Evolutionary conservation across 2,113 vertebrate species (phyloP).

Genomic region (Phocoena sinus): DNA sequence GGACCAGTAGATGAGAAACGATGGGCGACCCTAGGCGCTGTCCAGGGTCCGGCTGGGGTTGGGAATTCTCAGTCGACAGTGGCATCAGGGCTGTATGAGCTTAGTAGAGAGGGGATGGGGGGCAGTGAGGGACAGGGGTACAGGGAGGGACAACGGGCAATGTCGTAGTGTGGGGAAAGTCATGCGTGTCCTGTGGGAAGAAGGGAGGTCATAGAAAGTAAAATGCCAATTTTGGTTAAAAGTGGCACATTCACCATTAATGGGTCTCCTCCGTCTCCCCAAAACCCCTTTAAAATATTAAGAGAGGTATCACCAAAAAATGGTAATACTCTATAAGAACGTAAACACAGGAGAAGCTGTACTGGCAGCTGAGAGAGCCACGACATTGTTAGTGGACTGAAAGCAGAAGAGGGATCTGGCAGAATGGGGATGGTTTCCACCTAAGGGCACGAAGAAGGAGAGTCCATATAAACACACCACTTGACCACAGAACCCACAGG

Average conservation of each 20-base stretch:
- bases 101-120: not conserved
- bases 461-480: too few species aligned
- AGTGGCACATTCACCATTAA: not conserved
- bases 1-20: not conserved
- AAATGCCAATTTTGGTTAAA: not conserved
- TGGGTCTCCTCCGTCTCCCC: not conserved
- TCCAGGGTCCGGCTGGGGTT: not conserved
- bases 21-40: rapidly evolving
- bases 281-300: not conserved
- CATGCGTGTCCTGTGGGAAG: not conserved
- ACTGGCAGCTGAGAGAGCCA: not conserved
- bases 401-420: not conserved
- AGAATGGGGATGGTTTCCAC: not conserved
- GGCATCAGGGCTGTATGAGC: not conserved
- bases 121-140: not conserved
- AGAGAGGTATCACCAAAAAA: not conserved
- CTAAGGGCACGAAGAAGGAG: rapidly evolving
- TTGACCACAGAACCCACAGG: not conserved
- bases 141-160: rapidly evolving
- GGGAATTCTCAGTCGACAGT: not conserved
- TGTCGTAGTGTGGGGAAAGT: rapidly evolving
- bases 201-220: not conserved
- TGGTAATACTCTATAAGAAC: not conserved
- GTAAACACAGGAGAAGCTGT: rapidly evolving
- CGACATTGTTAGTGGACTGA: not conserved